phyloP scores from a whole-genome alignment of 1,140 invertebrate genomes.

The Drosophila baimaii region DNA sequence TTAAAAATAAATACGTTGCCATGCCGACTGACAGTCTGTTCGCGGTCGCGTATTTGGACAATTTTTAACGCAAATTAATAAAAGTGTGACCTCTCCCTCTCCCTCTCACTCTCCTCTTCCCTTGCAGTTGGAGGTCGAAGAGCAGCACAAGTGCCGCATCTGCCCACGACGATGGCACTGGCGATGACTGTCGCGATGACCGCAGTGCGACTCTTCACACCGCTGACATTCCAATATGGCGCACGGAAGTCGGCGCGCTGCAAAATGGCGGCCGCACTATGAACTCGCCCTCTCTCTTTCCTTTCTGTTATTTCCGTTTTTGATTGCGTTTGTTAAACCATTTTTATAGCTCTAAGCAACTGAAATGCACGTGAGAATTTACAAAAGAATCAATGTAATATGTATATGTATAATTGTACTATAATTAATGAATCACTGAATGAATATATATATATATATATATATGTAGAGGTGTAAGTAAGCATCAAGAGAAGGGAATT shows the following conservation, averaged over 20 bases:
- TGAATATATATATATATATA: background rate
- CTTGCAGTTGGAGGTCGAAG: constrained; percentile 38
- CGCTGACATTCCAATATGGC: constrained; percentile 78
- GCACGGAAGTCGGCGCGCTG: constrained; percentile 71
- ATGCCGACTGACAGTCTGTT: constrained; percentile 43
- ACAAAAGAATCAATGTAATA: constrained; percentile 53
- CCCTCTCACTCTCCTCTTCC: background rate
- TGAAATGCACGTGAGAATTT: constrained; percentile 83
- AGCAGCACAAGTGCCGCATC: constrained; percentile 45
- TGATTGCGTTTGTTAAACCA: constrained; percentile 33
- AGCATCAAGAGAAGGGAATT: constrained; percentile 11
- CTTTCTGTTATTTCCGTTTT: constrained; percentile 26
- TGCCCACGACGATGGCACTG: constrained; percentile 18
- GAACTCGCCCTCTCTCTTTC: too few species aligned
- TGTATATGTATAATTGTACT: constrained; percentile 48
- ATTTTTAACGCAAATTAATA: constrained; percentile 75
- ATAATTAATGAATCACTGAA: constrained; percentile 44
- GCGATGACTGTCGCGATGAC: constrained; percentile 51
- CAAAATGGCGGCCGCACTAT: constrained; percentile 60
- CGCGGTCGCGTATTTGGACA: constrained; percentile 64
- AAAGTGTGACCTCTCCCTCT: constrained; percentile 25
- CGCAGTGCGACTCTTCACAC: constrained; percentile 65
- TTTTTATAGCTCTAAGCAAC: constrained; percentile 80
- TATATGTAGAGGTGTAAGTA: background rate
- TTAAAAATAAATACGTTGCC: constrained; percentile 74